Evolutionary conservation across 2,113 vertebrate genomes (phyloP), one percentile per base, ranked within the genome.

Genomic region (Clarias gariepinus): DNA sequence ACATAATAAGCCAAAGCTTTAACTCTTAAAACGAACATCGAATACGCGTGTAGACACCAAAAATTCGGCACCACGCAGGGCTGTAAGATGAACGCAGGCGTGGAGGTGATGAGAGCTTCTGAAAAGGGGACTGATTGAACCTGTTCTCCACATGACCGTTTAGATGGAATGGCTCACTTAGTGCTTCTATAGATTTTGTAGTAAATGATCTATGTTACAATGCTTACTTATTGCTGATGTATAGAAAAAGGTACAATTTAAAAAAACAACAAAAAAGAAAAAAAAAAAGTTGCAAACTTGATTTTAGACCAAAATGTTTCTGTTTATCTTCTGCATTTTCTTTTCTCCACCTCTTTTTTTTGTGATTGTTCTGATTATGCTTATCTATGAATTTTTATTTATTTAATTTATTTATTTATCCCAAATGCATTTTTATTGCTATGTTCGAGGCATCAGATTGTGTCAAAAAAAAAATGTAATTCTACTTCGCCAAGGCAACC

Each of bases 251-350:
- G 94, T 94, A 94, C 88, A 89, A 94, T 90, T 81, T 1, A 88
- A 90, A 88, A 93, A 92, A 94, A 93, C 93, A 94, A 93, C 94
- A 89, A 91, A 92, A 92, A 94, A 93, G 92, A 94, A 89, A 91
- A 92, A 93, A 93, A 94, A 94, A 93, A 94, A 88, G 89, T 91
- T 92, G 91, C 95, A 94, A 93, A 94, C 95, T 95, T 96, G 94
- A 96, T 96, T 96, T 96, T 96, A 96, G 96, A 97, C 95, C 96
- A 97, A 97, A 97, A 96, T 36, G 96, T 95, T 94, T 92, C 86
- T 93, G 94, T 94, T 95, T 95, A 94, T 95, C 94, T 95, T 94
- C 94, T 69, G 21, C 73, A 47, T 64, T 78, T 85, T 76, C 15
- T 36, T 87, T 86, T 85, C 77, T 78, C 77, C 61, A 73, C 47